Base-by-base conservation (phyloP, 1,140 invertebrate genomes). In the Drosophila pachea region DNA sequence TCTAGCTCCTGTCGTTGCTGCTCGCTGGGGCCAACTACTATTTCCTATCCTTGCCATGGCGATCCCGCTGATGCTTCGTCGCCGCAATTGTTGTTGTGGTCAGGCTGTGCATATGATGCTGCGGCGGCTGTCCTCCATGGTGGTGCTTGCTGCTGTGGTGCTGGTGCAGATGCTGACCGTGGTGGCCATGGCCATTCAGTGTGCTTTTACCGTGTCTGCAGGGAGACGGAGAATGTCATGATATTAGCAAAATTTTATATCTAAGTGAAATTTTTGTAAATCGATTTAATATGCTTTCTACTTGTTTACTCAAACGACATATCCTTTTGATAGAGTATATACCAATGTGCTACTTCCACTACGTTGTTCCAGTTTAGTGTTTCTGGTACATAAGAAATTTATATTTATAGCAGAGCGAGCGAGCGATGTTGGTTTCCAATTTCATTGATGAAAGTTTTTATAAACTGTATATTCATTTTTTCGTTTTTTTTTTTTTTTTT, bases 141-240 rank as follows among this genome's bases (percentile, higher is more conserved):
- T 79, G 76, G 43, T 83, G 84, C 68, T 68, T 63, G 52, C 73
- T 61, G 63, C 72, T 67, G 14, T 43, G 63, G 61, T 48, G 48
- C 63, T 56, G n/a, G 0, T 60, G 67, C 29, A 72, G 33, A 0
- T 60, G 68, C 29, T 74, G 71, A 0, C 58, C 66, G 32, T 74
- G 68, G 45, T 76, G 74, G n/a, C 72, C 59, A 52, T 78, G 83
- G 52, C 78, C 84, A 71, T 74, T 87, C 70, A 87, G 76, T 73
- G 86, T 74, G 81, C 74, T 86, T 88, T 88, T 88, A 88, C 81
- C 86, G 76, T 83, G 81, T 78, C 86, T 88, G 65, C 2, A 55
- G 69, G 16, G 14, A 56, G 7, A 66, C 32, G 55, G 45, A 62
- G 5, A 53, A 12, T 29, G 38, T 22, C 35, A 22, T 2, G 49